Percentiles rank a stretch among this genome's conserved stretches.
phyloP scores from a whole-genome alignment of 37 sponge, comb jelly and placozoan genomes.

The Crambe crambe region DNA sequence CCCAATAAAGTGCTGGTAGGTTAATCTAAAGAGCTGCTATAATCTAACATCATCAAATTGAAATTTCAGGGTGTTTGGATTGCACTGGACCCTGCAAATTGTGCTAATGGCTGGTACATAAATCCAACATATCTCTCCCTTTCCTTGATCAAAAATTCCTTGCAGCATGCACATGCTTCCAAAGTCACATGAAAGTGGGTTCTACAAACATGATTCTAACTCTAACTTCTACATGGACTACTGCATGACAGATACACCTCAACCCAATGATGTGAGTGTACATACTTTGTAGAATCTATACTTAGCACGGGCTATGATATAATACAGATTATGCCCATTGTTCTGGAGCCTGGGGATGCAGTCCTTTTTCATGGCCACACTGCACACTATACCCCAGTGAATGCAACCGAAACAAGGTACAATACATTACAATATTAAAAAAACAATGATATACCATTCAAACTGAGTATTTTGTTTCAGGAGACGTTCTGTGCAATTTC shows the following conservation, averaged over 20 bases:
- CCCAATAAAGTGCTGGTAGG: conserved; percentile 54
- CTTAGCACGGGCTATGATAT: too few species aligned
- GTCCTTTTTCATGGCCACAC: conserved; percentile 54
- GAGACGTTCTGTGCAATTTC: conserved; percentile 53
- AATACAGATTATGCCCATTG: conserved; percentile 44
- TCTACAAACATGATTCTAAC: conserved; percentile 45
- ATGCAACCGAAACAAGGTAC: conserved; percentile 36
- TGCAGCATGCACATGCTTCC: conserved; percentile 68
- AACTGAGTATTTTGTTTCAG: conserved; percentile 2
- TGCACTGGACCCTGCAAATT: conserved; percentile 49
- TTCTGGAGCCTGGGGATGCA: conserved; percentile 58
- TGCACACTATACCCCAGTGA: conserved; percentile 69
- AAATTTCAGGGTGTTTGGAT: conserved; percentile 74
- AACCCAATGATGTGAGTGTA: conserved; percentile 37
- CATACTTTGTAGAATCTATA: neutral
- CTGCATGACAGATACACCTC: conserved; percentile 44
- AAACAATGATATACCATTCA: neutral
- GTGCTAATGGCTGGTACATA: conserved; percentile 65
- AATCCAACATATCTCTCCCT: neutral
- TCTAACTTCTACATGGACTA: conserved; percentile 43
- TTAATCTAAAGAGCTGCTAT: neutral
- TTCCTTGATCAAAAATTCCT: neutral
- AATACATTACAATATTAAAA: neutral
- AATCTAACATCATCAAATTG: too few species aligned
- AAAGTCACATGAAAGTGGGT: conserved; percentile 35